phyloP scores from a whole-genome alignment of 2,888 invertebrate species.

The Luperina testacea region DNA sequence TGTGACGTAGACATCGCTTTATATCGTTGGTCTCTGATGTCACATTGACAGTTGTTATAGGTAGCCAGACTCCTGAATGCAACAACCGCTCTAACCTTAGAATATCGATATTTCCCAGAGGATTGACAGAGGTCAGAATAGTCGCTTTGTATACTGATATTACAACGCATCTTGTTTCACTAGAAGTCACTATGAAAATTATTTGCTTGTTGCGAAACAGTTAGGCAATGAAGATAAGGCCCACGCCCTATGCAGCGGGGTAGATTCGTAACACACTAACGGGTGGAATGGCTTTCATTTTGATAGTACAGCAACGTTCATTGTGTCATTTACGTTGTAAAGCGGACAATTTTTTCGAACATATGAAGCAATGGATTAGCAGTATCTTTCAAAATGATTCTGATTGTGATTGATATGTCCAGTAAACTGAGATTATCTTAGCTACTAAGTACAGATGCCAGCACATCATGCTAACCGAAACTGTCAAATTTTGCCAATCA shows the following conservation, averaged over 20 bases:
- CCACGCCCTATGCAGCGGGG: background rate
- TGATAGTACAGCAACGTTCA: background rate
- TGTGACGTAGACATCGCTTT: background rate
- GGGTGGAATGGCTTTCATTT: background rate
- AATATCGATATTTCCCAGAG: slow-evolving; percentile 18
- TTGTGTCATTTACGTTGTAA: background rate
- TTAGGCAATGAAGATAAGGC: background rate
- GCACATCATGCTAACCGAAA: too few relatives aligned
- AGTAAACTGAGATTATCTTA: background rate
- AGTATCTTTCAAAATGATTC: background rate
- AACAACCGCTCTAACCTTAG: background rate
- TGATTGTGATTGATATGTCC: background rate
- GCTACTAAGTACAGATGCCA: too few relatives aligned
- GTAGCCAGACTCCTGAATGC: background rate
- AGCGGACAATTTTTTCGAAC: background rate
- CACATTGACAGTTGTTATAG: background rate
- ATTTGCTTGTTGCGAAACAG: background rate
- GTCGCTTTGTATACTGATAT: background rate
- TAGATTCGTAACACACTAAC: background rate
- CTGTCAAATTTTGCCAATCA: too few relatives aligned
- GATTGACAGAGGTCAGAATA: background rate
- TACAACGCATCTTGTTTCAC: background rate
- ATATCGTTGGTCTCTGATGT: background rate
- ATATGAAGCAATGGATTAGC: background rate
- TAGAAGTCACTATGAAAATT: background rate